Evolutionary conservation across 2,888 invertebrate genomes (phyloP).

Genomic region (Mechanitis mazaeus): DNA sequence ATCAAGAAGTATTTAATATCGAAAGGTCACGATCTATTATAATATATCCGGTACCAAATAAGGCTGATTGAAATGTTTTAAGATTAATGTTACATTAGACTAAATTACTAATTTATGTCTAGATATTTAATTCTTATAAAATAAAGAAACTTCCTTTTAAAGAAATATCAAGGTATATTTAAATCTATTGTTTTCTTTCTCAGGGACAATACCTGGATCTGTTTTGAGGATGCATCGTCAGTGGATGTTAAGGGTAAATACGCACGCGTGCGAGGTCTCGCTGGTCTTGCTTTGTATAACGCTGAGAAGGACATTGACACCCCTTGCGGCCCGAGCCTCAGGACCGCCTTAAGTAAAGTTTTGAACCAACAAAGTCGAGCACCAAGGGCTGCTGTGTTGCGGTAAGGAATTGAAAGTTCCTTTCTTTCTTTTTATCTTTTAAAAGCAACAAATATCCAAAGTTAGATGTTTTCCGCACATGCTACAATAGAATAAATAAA

Average conservation of each 20-base stretch:
- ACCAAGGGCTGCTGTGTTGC: constrained; percentile 79
- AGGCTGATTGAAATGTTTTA: background rate
- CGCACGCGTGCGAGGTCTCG: constrained; percentile 81
- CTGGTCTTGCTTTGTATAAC: constrained; percentile 79
- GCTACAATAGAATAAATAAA: too few relatives aligned
- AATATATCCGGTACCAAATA: constrained; percentile 2
- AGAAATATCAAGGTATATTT: constrained; percentile 19
- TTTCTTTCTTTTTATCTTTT: background rate
- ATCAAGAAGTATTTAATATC: background rate
- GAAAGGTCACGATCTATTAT: constrained; percentile 6
- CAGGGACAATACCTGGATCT: constrained; percentile 83
- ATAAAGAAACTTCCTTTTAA: background rate
- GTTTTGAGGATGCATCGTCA: constrained; percentile 85
- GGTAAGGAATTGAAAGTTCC: constrained; percentile 40
- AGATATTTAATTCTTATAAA: background rate
- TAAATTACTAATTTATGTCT: background rate
- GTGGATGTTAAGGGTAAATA: constrained; percentile 87
- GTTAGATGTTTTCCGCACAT: too few relatives aligned
- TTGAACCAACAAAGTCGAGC: constrained; percentile 79
- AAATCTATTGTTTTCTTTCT: constrained; percentile 20
- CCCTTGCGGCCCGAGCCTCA: constrained; percentile 69
- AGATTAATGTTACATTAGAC: background rate
- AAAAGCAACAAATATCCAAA: too few relatives aligned
- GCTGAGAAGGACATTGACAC: constrained; percentile 78
- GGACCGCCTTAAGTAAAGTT: constrained; percentile 69